A percentile compares a stretch with the other conserved stretches of the same genome.
These are phyloP conservation scores for Danio kyathit DNA, from an alignment of 2,797 vertebrate species.

Conservation along the genomic window DNA sequence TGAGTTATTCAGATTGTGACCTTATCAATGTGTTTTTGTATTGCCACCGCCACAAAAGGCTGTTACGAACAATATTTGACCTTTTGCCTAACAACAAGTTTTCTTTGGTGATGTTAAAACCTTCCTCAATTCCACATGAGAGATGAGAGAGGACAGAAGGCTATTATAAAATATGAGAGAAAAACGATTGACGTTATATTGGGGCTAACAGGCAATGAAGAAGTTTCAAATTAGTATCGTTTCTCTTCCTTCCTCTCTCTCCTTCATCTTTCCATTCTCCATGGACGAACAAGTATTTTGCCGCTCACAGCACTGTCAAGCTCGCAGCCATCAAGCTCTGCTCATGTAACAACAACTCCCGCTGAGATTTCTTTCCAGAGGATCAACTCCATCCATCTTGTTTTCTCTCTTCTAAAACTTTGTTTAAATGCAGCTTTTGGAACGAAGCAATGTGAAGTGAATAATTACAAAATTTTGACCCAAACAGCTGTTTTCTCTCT, in stretches of 20 bases:
- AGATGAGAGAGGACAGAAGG: conserved; percentile 26
- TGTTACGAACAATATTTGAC: conserved; percentile 65
- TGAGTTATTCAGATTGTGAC: conserved; percentile 63
- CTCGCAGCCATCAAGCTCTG: conserved; percentile 10
- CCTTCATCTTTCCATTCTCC: conserved; percentile 1
- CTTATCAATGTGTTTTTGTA: conserved; percentile 60
- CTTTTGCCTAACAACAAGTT: conserved; percentile 70
- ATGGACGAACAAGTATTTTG: conserved; percentile 16
- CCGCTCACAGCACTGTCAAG: not conserved
- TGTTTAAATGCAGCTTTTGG: not conserved
- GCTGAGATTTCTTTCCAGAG: conserved; percentile 20
- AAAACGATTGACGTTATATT: not conserved
- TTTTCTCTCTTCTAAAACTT: conserved; percentile 1
- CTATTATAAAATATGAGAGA: not conserved
- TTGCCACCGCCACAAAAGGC: conserved; percentile 47
- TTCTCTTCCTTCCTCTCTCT: not conserved
- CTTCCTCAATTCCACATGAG: conserved; percentile 33
- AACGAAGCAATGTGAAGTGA: not conserved
- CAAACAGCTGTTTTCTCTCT: conserved; percentile 33
- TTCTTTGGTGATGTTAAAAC: conserved; percentile 57
- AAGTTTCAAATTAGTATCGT: not conserved
- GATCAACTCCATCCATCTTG: conserved; percentile 14
- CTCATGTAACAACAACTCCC: conserved; percentile 6
- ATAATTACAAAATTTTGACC: conserved; percentile 32
- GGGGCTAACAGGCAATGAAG: not conserved